phyloP scores from a whole-genome alignment of 1,140 invertebrate species.

The Coelopa frigida region DNA sequence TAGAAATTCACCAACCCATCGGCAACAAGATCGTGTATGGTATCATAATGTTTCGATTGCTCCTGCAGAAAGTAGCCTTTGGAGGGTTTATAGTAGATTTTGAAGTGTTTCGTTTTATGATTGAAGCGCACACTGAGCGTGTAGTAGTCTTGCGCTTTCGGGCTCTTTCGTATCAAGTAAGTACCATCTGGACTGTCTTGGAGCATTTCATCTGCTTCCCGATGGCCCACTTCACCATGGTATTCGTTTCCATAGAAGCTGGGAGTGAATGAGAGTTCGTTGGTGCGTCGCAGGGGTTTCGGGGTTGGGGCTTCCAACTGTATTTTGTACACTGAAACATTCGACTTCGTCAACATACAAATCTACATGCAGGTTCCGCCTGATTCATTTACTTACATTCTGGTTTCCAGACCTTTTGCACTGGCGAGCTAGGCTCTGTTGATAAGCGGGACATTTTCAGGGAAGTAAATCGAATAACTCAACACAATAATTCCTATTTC shows the following conservation, averaged over 20 bases:
- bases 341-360: too few species aligned
- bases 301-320: slow-evolving; percentile 78
- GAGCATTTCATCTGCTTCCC: slow-evolving; percentile 62
- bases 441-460: too few species aligned
- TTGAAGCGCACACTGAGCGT: slow-evolving; percentile 72
- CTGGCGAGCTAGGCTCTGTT: too few species aligned
- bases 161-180: slow-evolving; percentile 75
- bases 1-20: slow-evolving; percentile 85
- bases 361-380: slow-evolving; percentile 5
- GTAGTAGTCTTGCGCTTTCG: slow-evolving; percentile 61
- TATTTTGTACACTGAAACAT: slow-evolving; percentile 66
- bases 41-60: slow-evolving; percentile 64
- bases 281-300: slow-evolving; percentile 54
- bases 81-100: slow-evolving; percentile 72
- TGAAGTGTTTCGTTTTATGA: slow-evolving; percentile 74
- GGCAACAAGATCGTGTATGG: slow-evolving; percentile 73
- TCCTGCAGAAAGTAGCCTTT: slow-evolving; percentile 63
- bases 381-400: slow-evolving; percentile 41
- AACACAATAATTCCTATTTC: too few species aligned
- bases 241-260: slow-evolving; percentile 68
- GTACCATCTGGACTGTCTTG: slow-evolving; percentile 62
- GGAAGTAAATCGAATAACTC: too few species aligned
- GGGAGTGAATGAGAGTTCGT: slow-evolving; percentile 49
- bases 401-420: slow-evolving; percentile 48
- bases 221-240: slow-evolving; percentile 67